Percentiles rank a stretch among this genome's conserved stretches.
These are phyloP conservation scores for Gasterosteus nipponicus DNA, from an alignment of 2,113 vertebrate genomes.

Conservation along the genomic window DNA sequence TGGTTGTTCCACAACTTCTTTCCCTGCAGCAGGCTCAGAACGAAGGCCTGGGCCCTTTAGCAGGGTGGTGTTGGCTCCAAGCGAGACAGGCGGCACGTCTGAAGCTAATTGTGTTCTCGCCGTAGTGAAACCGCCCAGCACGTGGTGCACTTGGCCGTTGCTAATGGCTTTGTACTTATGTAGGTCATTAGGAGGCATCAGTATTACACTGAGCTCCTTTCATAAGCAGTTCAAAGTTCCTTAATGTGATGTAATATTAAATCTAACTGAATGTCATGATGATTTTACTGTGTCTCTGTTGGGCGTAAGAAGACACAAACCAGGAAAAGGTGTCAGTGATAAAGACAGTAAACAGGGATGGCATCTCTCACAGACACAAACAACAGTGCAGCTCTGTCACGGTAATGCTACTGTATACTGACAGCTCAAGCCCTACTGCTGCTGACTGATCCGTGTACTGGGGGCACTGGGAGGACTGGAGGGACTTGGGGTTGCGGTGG, in stretches of 20 bases:
- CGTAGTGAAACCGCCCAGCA: too few relatives aligned
- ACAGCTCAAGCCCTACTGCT: slow-evolving; percentile 13
- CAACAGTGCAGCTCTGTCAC: slow-evolving; percentile 4
- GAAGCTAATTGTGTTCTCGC: too few relatives aligned
- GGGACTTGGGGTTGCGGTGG: background rate
- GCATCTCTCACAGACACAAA: slow-evolving; percentile 26
- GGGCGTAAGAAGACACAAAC: background rate
- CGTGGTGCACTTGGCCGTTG: background rate
- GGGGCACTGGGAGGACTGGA: background rate
- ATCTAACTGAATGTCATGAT: background rate
- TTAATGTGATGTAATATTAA: background rate
- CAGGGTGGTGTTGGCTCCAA: too few relatives aligned
- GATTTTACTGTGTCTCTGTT: background rate
- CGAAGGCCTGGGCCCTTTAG: too few relatives aligned
- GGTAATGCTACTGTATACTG: slow-evolving; percentile 13
- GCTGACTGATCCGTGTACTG: background rate
- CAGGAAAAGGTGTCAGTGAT: background rate
- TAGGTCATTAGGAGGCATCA: background rate
- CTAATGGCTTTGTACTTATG: background rate
- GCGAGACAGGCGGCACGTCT: too few relatives aligned
- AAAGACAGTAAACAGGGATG: slow-evolving; percentile 9
- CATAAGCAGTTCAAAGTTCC: background rate
- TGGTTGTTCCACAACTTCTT: too few relatives aligned
- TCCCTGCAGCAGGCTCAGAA: too few relatives aligned
- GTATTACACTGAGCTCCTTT: background rate